phyloP scores from a whole-genome alignment of 1,140 invertebrate species.

The Antheraea mylitta region DNA sequence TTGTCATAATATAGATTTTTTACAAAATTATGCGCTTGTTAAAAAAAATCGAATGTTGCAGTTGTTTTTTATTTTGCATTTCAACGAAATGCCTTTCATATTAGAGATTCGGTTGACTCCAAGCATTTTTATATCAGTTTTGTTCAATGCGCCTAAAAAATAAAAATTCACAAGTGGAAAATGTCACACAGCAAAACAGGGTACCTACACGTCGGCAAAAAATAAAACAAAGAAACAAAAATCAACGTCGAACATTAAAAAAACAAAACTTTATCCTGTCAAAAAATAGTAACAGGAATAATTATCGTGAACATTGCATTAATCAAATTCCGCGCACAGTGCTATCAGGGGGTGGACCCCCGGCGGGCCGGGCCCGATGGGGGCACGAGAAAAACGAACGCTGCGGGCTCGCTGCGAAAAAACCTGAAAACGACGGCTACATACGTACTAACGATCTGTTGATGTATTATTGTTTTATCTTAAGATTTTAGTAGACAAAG shows the following conservation, averaged over 20 bases:
- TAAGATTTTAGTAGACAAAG: neutral
- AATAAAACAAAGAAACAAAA: constrained; percentile 8
- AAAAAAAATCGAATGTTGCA: no score
- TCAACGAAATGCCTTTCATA: no score
- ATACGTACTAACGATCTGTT: constrained; percentile 22
- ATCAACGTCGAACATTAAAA: constrained; percentile 28
- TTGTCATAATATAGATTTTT: no score
- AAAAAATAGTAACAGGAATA: constrained; percentile 78
- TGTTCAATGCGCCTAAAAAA: no score
- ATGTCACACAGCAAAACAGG: neutral
- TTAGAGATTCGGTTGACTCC: no score
- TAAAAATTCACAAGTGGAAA: neutral
- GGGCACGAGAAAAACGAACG: constrained; percentile 58
- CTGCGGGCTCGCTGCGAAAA: constrained; percentile 68
- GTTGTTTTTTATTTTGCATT: no score
- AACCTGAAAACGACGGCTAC: constrained; percentile 51
- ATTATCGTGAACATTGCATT: constrained; percentile 78
- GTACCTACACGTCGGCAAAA: neutral
- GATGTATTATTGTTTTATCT: constrained; percentile 24
- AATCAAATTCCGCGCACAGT: constrained; percentile 74
- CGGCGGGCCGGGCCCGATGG: constrained; percentile 18
- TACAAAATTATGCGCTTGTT: no score
- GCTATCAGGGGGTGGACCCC: constrained; percentile 40
- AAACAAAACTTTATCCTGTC: constrained; percentile 66
- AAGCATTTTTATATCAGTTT: no score